These are phyloP conservation scores for Physeter macrocephalus DNA, from an alignment of 2,113 vertebrate genomes.

Conservation along the genomic window DNA sequence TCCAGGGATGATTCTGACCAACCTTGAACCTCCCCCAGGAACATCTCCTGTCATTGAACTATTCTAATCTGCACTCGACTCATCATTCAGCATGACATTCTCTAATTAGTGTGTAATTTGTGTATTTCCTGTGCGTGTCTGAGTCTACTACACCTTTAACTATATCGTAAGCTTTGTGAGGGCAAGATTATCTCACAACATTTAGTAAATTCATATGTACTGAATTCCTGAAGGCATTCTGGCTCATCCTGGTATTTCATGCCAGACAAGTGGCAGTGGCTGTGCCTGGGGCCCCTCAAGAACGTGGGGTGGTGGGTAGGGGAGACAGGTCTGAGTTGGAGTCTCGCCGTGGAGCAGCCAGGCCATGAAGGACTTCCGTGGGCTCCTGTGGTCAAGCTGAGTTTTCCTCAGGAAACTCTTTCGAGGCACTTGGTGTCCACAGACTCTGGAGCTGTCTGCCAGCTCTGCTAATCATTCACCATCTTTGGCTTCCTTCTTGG, in stretches of 20 bases:
- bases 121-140: not conserved
- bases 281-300: not conserved
- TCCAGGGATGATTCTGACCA: not conserved
- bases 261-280: not conserved
- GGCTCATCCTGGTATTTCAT: not conserved
- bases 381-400: not conserved
- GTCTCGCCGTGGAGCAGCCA: rapidly evolving
- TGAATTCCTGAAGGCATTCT: not conserved
- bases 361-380: not conserved
- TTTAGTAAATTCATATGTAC: not conserved
- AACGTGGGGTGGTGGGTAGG: not conserved
- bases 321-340: not conserved
- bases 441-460: not conserved
- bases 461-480: constrained; percentile 57
- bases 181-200: not conserved
- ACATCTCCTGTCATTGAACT: not conserved
- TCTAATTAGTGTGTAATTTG: not conserved
- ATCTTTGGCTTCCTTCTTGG: not conserved
- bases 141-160: not conserved
- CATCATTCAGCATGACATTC: not conserved
- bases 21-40: not conserved
- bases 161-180: not conserved
- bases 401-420: not conserved
- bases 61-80: not conserved
- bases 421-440: not conserved